Conservation (phyloP, 2,797 vertebrate species). For the Streptopelia turtur region DNA sequence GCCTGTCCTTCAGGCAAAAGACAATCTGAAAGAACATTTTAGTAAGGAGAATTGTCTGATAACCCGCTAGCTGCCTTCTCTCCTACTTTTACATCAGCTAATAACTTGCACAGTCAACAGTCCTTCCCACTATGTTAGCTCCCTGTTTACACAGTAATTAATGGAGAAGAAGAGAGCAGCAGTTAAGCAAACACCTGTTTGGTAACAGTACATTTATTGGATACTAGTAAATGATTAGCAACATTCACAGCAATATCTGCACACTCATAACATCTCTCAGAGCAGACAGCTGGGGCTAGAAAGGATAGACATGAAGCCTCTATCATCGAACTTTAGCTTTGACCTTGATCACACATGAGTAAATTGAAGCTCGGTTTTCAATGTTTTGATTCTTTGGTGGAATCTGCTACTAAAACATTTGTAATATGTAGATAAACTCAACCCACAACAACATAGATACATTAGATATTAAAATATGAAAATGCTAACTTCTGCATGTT, state of each 20-base stretch:
- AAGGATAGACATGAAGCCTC: neutral
- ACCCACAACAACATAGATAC: neutral
- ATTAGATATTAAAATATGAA: neutral
- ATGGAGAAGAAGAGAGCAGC: neutral
- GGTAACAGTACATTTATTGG: neutral
- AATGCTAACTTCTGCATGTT: neutral
- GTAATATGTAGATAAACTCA: neutral
- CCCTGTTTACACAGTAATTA: neutral
- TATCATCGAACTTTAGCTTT: neutral
- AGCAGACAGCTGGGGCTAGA: neutral
- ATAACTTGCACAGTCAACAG: neutral
- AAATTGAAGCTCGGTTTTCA: neutral
- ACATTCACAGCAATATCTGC: neutral
- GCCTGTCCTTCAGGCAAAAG: neutral
- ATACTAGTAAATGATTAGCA: neutral
- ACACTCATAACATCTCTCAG: accelerated
- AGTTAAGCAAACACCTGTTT: neutral
- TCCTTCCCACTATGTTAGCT: neutral
- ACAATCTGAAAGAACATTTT: neutral
- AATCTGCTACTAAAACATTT: neutral
- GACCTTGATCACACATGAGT: neutral
- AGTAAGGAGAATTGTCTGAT: neutral
- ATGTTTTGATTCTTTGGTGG: neutral
- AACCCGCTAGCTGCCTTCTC: neutral
- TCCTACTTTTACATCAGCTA: neutral